Evolutionary conservation across 2,113 vertebrate species (phyloP).

Genomic region (Heteronetta atricapilla): DNA sequence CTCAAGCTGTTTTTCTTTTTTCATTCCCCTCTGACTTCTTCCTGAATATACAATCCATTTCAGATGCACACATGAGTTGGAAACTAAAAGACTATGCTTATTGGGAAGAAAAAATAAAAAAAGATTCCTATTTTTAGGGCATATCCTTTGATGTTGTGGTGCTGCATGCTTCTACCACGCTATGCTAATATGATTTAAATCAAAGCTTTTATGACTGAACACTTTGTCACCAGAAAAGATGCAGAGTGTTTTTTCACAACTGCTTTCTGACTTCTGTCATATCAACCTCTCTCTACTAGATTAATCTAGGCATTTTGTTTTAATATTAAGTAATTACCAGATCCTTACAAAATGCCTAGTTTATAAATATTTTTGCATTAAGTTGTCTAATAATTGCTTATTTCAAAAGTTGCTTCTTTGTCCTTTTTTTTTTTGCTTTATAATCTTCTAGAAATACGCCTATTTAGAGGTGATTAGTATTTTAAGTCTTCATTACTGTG

Average conservation of each 20-base stretch:
- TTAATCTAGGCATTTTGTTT: constrained; percentile 60
- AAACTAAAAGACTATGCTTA: not conserved
- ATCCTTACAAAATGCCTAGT: constrained; percentile 40
- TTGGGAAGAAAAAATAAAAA: not conserved
- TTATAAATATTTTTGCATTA: not conserved
- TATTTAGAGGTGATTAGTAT: constrained; percentile 44
- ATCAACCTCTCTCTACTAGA: not conserved
- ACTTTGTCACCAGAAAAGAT: constrained; percentile 30
- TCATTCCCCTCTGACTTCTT: constrained; percentile 57
- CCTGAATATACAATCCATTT: constrained; percentile 57
- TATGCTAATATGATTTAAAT: constrained; percentile 34
- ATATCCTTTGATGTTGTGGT: constrained; percentile 32
- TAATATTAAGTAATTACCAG: not conserved
- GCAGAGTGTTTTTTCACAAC: constrained; percentile 48
- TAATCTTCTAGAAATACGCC: constrained; percentile 33
- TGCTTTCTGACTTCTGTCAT: constrained; percentile 21
- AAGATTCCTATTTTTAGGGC: not conserved
- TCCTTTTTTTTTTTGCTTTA: constrained; percentile 34
- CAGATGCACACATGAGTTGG: not conserved
- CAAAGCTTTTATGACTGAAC: constrained; percentile 47
- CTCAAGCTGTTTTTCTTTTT: constrained; percentile 60
- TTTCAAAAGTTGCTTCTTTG: constrained; percentile 40
- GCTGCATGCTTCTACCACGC: constrained; percentile 56
- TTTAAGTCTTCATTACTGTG: constrained; percentile 63
- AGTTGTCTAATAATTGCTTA: constrained; percentile 29